A percentile compares a stretch with the other conserved stretches of the same genome.
phyloP scores from a whole-genome alignment of 2,888 invertebrate genomes.

The Carcina quercana region DNA sequence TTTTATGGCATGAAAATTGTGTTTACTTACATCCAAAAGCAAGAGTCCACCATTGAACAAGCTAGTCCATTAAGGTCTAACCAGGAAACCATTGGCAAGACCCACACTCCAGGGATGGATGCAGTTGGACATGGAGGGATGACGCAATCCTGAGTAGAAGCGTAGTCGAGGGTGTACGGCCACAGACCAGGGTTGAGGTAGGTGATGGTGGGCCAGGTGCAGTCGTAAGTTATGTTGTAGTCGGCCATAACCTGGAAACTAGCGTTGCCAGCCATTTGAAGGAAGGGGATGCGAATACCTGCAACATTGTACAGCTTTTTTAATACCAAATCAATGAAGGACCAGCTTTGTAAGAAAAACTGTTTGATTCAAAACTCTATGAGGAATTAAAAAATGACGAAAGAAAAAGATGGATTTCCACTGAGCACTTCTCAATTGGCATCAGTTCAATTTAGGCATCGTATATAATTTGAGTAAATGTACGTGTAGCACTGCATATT shows the following conservation, averaged over 20 bases:
- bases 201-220: constrained; percentile 72
- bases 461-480: too few species aligned
- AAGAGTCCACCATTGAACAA: constrained; percentile 76
- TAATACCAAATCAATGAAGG: too few species aligned
- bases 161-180: constrained; percentile 81
- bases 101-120: constrained; percentile 77
- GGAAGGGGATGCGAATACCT: constrained; percentile 72
- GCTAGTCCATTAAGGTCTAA: constrained; percentile 48
- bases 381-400: too few species aligned
- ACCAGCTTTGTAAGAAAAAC: too few species aligned
- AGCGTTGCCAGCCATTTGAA: constrained; percentile 71
- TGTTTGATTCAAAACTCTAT: too few species aligned
- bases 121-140: constrained; percentile 73
- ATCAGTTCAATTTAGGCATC: too few species aligned
- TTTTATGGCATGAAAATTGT: too few species aligned
- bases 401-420: too few species aligned
- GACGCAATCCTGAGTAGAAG: constrained; percentile 70
- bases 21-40: constrained; percentile 63
- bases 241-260: constrained; percentile 73
- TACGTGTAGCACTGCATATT: too few species aligned
- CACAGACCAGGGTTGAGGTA: constrained; percentile 64
- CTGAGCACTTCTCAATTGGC: too few species aligned
- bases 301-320: too few species aligned
- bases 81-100: constrained; percentile 77
- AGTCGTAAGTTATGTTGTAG: constrained; percentile 73